These are phyloP conservation scores for Clarias platycephalus DNA, from an alignment of 2,797 vertebrate genomes.

Conservation along the genomic window DNA sequence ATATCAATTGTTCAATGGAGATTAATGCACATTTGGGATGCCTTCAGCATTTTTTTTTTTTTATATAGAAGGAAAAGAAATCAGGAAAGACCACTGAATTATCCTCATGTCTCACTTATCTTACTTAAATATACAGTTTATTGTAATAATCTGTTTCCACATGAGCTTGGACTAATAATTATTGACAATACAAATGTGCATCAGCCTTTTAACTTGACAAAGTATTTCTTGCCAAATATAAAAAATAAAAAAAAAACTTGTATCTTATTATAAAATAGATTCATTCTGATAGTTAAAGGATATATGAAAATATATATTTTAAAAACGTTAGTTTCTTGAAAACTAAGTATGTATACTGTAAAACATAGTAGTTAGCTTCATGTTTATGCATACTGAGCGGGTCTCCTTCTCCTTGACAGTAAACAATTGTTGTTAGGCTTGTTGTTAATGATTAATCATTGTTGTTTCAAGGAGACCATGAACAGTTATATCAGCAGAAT, in stretches of 20 bases:
- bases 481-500: constrained; percentile 68
- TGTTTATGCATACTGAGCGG: constrained; percentile 32
- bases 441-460: no score
- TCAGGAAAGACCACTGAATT: no score
- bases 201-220: not conserved
- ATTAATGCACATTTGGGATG: no score
- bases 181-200: not conserved
- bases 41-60: no score
- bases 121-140: not conserved
- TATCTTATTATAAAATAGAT: not conserved
- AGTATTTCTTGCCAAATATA: not conserved
- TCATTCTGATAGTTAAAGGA: not conserved
- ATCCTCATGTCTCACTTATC: not conserved
- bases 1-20: no score
- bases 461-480: no score
- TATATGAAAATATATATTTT: not conserved
- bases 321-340: not conserved
- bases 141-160: not conserved
- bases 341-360: not conserved
- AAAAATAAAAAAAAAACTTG: not conserved
- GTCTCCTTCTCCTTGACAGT: constrained; percentile 52
- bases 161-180: not conserved
- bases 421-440: constrained; percentile 50
- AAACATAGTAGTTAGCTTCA: not conserved
- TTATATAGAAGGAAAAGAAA: no score